Percentiles rank a stretch among this genome's conserved stretches.
phyloP scores from a whole-genome alignment of 23 tunicate species.

The Oikopleura dioica region DNA sequence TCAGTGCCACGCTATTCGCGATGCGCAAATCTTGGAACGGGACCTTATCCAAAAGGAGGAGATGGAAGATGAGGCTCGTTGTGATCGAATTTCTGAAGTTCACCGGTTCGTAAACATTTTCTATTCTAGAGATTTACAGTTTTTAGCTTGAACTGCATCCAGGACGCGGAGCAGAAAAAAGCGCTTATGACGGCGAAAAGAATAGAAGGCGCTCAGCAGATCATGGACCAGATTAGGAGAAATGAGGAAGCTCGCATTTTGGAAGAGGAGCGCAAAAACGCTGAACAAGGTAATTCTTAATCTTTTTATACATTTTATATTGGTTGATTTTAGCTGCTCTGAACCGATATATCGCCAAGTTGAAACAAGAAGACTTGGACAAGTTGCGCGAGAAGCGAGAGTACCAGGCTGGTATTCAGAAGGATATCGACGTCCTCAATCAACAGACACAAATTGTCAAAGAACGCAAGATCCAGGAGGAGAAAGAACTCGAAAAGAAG shows the following conservation, averaged over 20 bases:
- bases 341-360: slow-evolving; percentile 38
- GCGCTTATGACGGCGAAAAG: slow-evolving; percentile 30
- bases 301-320: background rate
- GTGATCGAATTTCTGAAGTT: slow-evolving; percentile 91
- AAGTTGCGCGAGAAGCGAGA: slow-evolving; percentile 33
- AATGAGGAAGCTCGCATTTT: slow-evolving; percentile 64
- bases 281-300: slow-evolving; percentile 18
- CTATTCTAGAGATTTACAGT: no score
- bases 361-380: slow-evolving; percentile 65
- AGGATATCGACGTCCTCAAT: slow-evolving; percentile 60
- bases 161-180: slow-evolving; percentile 65
- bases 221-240: slow-evolving; percentile 78
- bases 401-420: slow-evolving; percentile 38
- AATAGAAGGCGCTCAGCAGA: slow-evolving; percentile 66
- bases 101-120: no score
- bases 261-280: slow-evolving; percentile 78
- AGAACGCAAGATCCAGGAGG: slow-evolving; percentile 41
- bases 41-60: slow-evolving; percentile 29
- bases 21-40: slow-evolving; percentile 87
- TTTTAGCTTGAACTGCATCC: slow-evolving; percentile 72
- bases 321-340: background rate
- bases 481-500: slow-evolving; percentile 59
- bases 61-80: slow-evolving; percentile 53
- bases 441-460: slow-evolving; percentile 69
- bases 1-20: slow-evolving; percentile 89